Evolutionary conservation across 2,888 invertebrate species (phyloP), one percentile per base, ranked within the genome.

Genomic region (Microdon myrmicae): DNA sequence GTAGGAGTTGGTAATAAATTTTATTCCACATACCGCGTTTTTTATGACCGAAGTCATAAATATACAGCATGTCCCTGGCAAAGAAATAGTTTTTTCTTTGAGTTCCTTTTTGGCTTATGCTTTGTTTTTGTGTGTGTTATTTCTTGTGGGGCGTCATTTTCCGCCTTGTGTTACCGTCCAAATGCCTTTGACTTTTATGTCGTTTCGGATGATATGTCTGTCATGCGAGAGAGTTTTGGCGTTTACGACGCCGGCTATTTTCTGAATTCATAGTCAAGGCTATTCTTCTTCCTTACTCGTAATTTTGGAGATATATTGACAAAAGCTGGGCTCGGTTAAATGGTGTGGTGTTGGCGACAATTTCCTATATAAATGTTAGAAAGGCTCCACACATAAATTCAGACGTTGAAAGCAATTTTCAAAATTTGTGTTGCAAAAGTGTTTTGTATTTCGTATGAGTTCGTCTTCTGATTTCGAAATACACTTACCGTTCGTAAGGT

Each of bases 1-100:
- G 32, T 58, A 39, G 37, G 32, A 38, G 37, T 41, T 41, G 53
- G 60, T 64, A 64, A 64, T 64, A 64, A 64, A 58, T 64, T 64
- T 58, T 41, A 25, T 58, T 64, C 58, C 44, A 39, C 61, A 64
- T 64, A 58, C 51, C 61, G 31, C 12, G 48, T 56, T 48, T 51
- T 64, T 64, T 64, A 64, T 64, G 51, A 45, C 61, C 51, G 51
- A 48, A 61, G 61, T 64, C 56, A 64, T 64, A 64, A 64, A 64
- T 64, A 58, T 37, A 64, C 56, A 58, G 44, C 48, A 64, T 64
- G 61, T 64, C 61, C 61, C 51, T 56, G 13, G 35, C 44, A 48
- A 55, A 60, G 55, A 43, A 60, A 54, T 48, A 54, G 43, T 47
- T 54, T 53, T 58, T 51, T 31, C 29, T n/a, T n/a, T n/a, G n/a